A percentile compares a stretch with the other conserved stretches of the same genome.
Evolutionary conservation across 2,797 vertebrate species (phyloP).

Genomic region (Cynodonichthys magdalenae): DNA sequence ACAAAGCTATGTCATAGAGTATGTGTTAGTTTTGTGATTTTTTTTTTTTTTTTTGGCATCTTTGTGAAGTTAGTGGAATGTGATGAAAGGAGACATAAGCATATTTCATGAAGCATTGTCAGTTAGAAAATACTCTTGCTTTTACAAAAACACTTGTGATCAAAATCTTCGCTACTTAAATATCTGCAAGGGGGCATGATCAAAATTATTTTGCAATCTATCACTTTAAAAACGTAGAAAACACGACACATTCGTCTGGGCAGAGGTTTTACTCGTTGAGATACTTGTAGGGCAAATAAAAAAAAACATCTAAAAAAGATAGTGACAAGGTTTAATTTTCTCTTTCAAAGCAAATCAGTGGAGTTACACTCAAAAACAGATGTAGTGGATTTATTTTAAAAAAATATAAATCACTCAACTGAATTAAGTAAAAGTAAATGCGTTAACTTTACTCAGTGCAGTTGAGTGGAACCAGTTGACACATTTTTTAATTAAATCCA

Average conservation of each 20-base stretch:
- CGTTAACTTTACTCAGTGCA: no score
- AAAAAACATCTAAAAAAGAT: conserved; percentile 72
- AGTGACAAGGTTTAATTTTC: conserved; percentile 42
- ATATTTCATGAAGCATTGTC: conserved; percentile 60
- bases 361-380: conserved; percentile 15
- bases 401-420: no score
- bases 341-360: conserved; percentile 58
- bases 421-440: no score
- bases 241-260: conserved; percentile 20
- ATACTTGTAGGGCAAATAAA: conserved; percentile 46
- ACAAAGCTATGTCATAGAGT: conserved; percentile 57
- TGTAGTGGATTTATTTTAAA: no score
- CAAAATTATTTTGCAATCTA: conserved; percentile 59
- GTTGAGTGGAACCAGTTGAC: no score
- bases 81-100: conserved; percentile 66
- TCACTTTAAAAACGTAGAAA: conserved; percentile 44
- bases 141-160: conserved; percentile 38
- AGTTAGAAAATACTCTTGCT: conserved; percentile 50
- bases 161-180: conserved; percentile 56
- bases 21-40: conserved; percentile 75
- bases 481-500: no score
- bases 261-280: conserved; percentile 39
- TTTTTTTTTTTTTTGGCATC: conserved; percentile 56
- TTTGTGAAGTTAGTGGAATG: conserved; percentile 74
- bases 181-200: conserved; percentile 57